Evolutionary conservation across 2,888 invertebrate genomes (phyloP).

Genomic region (Drosophila kuntzei): DNA sequence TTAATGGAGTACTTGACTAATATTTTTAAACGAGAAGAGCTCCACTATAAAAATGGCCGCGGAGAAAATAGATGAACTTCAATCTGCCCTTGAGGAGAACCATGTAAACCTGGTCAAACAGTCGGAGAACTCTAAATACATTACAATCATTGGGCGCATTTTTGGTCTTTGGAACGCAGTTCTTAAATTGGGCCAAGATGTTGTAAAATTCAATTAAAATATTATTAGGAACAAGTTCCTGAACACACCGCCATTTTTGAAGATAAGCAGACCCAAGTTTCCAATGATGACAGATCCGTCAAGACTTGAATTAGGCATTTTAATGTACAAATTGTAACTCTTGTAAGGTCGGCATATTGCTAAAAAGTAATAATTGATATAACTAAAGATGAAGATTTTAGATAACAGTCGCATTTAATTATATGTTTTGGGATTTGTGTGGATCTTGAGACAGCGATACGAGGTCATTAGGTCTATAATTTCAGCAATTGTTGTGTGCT

Average conservation of each 20-base stretch:
- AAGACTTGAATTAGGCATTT: too few species aligned
- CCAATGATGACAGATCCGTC: too few species aligned
- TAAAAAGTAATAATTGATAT: not conserved
- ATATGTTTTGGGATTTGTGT: not conserved
- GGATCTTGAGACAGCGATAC: constrained; percentile 3
- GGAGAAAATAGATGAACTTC: rapidly evolving
- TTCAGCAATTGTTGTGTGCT: not conserved
- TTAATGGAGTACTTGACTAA: not conserved
- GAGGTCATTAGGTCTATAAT: constrained; percentile 12
- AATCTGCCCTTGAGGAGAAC: too few species aligned
- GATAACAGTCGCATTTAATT: not conserved
- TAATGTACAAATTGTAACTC: too few species aligned
- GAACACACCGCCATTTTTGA: not conserved
- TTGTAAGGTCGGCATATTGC: too few species aligned
- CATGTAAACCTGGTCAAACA: too few species aligned
- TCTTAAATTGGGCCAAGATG: not conserved
- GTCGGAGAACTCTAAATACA: not conserved
- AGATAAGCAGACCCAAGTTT: too few species aligned
- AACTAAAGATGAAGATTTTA: not conserved
- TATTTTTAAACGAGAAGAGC: not conserved
- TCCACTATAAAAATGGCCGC: too few species aligned
- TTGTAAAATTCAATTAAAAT: too few species aligned
- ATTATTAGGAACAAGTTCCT: not conserved
- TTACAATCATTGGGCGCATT: not conserved
- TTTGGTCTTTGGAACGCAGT: not conserved